These are phyloP conservation scores for Dilophus febrilis DNA, from an alignment of 2,888 invertebrate genomes.

Conservation along the genomic window DNA sequence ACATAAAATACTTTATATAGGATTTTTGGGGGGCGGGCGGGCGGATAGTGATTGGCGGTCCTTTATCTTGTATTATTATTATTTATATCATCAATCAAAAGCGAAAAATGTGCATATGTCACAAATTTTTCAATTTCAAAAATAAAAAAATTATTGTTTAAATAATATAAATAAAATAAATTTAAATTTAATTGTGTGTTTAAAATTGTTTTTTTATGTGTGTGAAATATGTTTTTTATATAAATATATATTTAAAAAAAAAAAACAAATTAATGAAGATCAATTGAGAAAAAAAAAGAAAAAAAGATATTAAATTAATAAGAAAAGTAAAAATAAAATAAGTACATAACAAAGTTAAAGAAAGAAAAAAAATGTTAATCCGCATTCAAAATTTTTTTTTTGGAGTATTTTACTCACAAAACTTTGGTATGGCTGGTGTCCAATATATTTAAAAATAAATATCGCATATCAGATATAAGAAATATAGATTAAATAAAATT, in stretches of 20 bases:
- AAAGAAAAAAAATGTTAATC: constrained; percentile 9
- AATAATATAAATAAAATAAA: not conserved
- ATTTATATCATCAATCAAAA: too few species aligned
- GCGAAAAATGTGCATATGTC: constrained; percentile 8
- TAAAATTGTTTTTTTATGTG: not conserved
- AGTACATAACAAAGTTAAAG: constrained; percentile 2
- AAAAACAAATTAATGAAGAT: not conserved
- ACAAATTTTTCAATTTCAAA: too few species aligned
- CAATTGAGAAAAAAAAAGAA: not conserved
- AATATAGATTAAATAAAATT: too few species aligned
- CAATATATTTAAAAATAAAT: constrained; percentile 24
- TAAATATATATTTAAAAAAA: too few species aligned
- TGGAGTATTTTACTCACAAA: constrained; percentile 31
- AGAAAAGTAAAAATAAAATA: not conserved
- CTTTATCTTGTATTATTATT: too few species aligned
- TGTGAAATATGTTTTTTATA: too few species aligned
- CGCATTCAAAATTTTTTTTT: constrained; percentile 15
- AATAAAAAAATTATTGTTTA: too few species aligned
- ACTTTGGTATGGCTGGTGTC: constrained; percentile 31
- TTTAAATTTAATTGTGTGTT: not conserved
- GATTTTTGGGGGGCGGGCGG: too few species aligned
- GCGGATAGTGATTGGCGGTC: too few species aligned
- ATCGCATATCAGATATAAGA: too few species aligned
- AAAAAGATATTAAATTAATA: not conserved
- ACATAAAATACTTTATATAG: too few species aligned